phyloP scores from a whole-genome alignment of 2,113 vertebrate species.

The Zosterops pallidus region DNA sequence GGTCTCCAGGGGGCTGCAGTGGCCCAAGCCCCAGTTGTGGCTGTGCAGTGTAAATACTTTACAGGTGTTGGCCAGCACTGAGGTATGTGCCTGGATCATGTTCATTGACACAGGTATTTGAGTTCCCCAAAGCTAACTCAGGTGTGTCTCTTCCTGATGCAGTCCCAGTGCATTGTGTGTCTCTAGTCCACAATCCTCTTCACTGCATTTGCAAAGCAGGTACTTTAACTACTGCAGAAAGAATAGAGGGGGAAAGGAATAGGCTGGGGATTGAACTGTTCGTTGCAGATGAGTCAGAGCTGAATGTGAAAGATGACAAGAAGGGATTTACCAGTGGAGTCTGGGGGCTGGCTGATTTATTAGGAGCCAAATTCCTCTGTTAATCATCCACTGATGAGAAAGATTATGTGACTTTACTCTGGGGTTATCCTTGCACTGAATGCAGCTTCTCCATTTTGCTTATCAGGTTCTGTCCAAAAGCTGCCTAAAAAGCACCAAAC shows the following conservation, averaged over 20 bases:
- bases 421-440: neutral
- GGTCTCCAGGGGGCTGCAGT: neutral
- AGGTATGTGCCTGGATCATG: neutral
- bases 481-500: neutral
- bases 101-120: neutral
- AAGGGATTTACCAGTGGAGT: neutral
- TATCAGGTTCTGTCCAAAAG: neutral
- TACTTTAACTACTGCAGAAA: neutral
- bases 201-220: neutral
- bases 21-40: neutral
- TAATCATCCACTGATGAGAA: slow-evolving; percentile 7
- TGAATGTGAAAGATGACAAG: neutral
- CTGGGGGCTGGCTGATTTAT: neutral
- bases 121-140: neutral
- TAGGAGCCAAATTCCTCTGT: neutral
- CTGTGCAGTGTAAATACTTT: neutral
- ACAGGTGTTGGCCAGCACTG: neutral
- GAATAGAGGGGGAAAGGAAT: neutral
- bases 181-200: neutral
- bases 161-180: neutral
- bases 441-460: neutral
- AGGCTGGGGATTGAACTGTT: neutral
- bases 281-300: neutral
- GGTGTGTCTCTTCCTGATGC: neutral
- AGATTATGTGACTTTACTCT: neutral